Percentiles rank a stretch among this genome's conserved stretches.
Evolutionary conservation across 2,888 invertebrate genomes (phyloP).

Genomic region (Drosophila affinis): DNA sequence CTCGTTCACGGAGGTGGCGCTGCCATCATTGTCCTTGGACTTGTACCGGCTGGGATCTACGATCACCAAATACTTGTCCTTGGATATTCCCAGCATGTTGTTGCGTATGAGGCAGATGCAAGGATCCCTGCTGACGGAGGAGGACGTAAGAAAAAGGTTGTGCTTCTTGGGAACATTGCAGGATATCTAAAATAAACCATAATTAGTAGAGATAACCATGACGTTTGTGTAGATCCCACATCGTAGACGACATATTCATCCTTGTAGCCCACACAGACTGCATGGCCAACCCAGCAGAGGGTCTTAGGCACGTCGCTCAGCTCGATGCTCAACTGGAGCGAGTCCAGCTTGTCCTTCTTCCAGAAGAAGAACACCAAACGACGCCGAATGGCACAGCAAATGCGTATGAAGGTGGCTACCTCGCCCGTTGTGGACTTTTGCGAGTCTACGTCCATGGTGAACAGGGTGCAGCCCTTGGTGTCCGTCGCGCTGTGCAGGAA

Average conservation of each 20-base stretch:
- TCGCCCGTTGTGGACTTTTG: conserved; percentile 87
- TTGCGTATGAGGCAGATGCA: conserved; percentile 91
- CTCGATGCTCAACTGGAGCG: conserved; percentile 90
- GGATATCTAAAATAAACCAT: conserved; percentile 65
- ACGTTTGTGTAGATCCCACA: conserved; percentile 84
- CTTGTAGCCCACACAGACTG: conserved; percentile 94
- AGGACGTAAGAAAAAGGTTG: conserved; percentile 94
- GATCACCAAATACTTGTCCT: conserved; percentile 94
- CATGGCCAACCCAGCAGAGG: conserved; percentile 92
- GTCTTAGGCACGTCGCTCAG: conserved; percentile 92
- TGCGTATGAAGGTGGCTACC: conserved; percentile 89
- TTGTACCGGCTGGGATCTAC: conserved; percentile 89
- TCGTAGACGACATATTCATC: conserved; percentile 91
- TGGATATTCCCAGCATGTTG: conserved; percentile 91
- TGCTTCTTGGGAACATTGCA: conserved; percentile 85
- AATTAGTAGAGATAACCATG: neutral
- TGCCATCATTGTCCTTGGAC: conserved; percentile 47
- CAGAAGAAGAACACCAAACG: conserved; percentile 94
- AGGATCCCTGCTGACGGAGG: conserved; percentile 91
- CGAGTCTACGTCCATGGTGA: conserved; percentile 90
- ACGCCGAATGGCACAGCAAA: conserved; percentile 94
- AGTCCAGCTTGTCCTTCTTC: conserved; percentile 89
- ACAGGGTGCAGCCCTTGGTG: conserved; percentile 95
- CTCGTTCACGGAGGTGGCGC: conserved; percentile 17
- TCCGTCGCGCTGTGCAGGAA: conserved; percentile 89